Conservation (phyloP, 2,113 vertebrate genomes). For the Leucopsar rothschildi region DNA sequence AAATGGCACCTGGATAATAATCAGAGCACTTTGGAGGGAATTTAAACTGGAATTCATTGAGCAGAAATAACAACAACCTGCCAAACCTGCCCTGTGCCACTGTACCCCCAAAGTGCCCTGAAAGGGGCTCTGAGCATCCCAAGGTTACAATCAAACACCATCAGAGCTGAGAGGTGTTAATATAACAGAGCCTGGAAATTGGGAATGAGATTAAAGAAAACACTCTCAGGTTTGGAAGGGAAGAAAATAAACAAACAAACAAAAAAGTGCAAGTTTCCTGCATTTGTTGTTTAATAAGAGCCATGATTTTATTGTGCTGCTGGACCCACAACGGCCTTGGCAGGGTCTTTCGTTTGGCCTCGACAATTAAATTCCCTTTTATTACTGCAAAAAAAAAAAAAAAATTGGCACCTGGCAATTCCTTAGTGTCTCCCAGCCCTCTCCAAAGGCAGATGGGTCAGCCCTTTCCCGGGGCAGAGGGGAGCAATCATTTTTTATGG, state of each 20-base stretch:
- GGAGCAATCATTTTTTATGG: neutral
- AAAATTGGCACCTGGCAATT: neutral
- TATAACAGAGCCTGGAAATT: conserved; percentile 31
- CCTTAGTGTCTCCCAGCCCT: neutral
- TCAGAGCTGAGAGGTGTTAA: conserved; percentile 59
- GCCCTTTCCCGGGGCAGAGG: neutral
- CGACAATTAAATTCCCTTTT: conserved; percentile 6
- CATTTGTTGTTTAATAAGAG: conserved; percentile 10
- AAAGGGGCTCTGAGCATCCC: conserved; percentile 47
- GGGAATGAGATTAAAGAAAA: conserved; percentile 56
- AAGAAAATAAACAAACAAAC: neutral
- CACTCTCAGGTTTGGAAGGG: neutral
- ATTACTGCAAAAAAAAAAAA: neutral
- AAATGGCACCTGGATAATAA: conserved; percentile 55
- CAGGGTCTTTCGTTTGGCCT: conserved; percentile 26
- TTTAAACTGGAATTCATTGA: conserved; percentile 59
- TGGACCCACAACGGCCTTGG: conserved; percentile 32
- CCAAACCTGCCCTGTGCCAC: neutral
- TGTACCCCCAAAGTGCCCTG: neutral
- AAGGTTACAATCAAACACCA: conserved; percentile 48
- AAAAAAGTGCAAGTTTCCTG: neutral
- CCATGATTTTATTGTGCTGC: neutral
- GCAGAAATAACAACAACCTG: conserved; percentile 41
- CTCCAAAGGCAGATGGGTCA: neutral
- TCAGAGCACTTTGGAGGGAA: conserved; percentile 38